Conservation (phyloP, 2,888 invertebrate genomes). For the Phyllotreta striolata region DNA sequence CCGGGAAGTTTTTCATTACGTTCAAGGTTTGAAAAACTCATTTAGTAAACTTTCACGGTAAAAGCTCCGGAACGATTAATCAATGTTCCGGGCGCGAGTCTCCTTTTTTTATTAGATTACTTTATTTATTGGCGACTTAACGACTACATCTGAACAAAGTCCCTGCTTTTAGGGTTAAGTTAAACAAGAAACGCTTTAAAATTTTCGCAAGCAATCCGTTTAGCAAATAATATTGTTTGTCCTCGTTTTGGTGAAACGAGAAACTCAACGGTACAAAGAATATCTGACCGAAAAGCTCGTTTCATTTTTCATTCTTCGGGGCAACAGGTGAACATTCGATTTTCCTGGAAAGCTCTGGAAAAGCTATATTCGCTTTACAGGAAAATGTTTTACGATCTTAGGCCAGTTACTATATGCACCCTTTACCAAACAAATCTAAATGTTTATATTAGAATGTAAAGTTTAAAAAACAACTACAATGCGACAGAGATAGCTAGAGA, state of each 20-base stretch:
- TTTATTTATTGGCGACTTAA: conserved; percentile 31
- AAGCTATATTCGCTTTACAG: conserved; percentile 20
- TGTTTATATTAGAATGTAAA: no score
- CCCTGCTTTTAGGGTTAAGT: neutral
- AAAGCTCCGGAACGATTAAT: conserved; percentile 27
- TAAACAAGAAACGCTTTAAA: no score
- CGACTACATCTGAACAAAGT: conserved; percentile 15
- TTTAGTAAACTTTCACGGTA: conserved; percentile 34
- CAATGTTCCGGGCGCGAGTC: conserved; percentile 23
- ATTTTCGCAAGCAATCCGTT: no score
- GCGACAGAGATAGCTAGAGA: no score
- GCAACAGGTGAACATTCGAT: conserved; percentile 33
- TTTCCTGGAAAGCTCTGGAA: conserved; percentile 15
- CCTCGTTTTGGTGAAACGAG: neutral
- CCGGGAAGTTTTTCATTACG: conserved; percentile 30
- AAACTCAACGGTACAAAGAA: conserved; percentile 15
- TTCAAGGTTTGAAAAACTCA: conserved; percentile 34
- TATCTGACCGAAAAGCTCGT: conserved; percentile 6
- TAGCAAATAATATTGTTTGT: no score
- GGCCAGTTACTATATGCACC: neutral
- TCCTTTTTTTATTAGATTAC: conserved; percentile 27
- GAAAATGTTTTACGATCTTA: neutral
- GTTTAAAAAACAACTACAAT: no score
- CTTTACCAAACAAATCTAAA: no score
- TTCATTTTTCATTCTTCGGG: conserved; percentile 22